Evolutionary conservation across 2,888 invertebrate species (phyloP).

Genomic region (Tenthredo notha): DNA sequence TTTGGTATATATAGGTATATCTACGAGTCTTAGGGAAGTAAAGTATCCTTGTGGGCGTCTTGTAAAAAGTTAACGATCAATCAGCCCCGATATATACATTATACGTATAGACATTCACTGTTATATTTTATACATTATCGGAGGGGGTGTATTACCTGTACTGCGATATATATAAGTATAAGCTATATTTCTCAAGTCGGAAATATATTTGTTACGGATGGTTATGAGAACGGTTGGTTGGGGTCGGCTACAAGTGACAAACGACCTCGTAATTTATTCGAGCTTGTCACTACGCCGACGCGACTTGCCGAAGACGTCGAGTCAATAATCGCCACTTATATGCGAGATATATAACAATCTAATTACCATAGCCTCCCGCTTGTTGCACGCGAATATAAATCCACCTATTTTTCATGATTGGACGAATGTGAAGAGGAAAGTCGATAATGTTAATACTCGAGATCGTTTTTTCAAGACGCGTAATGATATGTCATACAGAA

Average conservation of each 20-base stretch:
- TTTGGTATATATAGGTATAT: not conserved
- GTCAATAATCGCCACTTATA: conserved; percentile 43
- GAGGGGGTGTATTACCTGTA: not conserved
- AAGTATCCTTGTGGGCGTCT: conserved; percentile 20
- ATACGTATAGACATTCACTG: not conserved
- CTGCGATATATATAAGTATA: conserved; percentile 22
- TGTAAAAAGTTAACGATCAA: conserved; percentile 49
- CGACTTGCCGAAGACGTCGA: conserved; percentile 20
- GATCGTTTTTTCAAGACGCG: not conserved
- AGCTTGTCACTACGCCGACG: conserved; percentile 27
- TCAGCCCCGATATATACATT: conserved; percentile 18
- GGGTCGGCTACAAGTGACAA: conserved; percentile 47
- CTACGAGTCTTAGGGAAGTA: not conserved
- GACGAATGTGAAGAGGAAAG: not conserved
- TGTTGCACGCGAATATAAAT: conserved; percentile 10
- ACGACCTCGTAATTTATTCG: conserved; percentile 51
- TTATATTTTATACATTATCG: not conserved
- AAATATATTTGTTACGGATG: conserved; percentile 52
- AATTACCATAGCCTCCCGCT: conserved; percentile 21
- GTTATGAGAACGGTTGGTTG: conserved; percentile 31
- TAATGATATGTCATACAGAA: not conserved
- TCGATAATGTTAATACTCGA: not conserved
- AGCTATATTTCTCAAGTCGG: conserved; percentile 46
- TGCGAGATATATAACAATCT: conserved; percentile 4
- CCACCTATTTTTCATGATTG: conserved; percentile 11